Base-by-base conservation (phyloP, 2,797 vertebrate species). In the Molossus alvarezi region DNA sequence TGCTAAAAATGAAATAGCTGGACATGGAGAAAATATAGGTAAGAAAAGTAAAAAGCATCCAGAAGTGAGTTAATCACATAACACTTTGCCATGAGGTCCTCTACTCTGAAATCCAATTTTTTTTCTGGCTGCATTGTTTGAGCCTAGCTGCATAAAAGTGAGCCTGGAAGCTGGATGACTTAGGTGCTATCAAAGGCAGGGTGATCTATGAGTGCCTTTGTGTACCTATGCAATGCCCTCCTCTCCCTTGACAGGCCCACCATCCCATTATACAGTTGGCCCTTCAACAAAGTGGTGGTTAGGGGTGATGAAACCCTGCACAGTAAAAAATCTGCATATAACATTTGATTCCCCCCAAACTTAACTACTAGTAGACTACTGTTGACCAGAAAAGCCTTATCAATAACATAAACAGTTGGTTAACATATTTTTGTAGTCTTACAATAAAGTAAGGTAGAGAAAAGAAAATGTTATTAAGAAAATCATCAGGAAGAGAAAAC, bases 1-100 rank as follows among this genome's bases (percentile, higher is more conserved):
- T 83, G 29, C 37, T 33, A 88, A 81, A 58, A 95, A 51, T 71
- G 8, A 91, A 69, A 48, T 21, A 69, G 45, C 8, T 82, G 69
- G 23, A 87, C 55, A 48, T 86, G 87, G n/a, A 89, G n/a, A 88
- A 95, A 79, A 33, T 29, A 67, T 5, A 79, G 18, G 21, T 86
- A 69, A 41, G 65, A 37, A 88, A 94, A 79, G 55, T 13, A 37
- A 82, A 90, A 90, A 73, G 11, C 8, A 88, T 80, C 53, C 45
- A 71, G 15, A 14, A 71, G 21, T 41, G 14, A 80, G 15, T 20
- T 65, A 77, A 57, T 55, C 73, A 72, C 48, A 69, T 6, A 45
- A 45, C 41, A 45, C 41, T 87, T 53, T 65, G 72, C n/a, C 71
- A 88, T 55, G 53, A 75, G 23, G 33, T 58, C 15, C 18, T 91